Evolutionary conservation across 2,113 vertebrate genomes (phyloP).

Genomic region (Stigmatopora nigra): DNA sequence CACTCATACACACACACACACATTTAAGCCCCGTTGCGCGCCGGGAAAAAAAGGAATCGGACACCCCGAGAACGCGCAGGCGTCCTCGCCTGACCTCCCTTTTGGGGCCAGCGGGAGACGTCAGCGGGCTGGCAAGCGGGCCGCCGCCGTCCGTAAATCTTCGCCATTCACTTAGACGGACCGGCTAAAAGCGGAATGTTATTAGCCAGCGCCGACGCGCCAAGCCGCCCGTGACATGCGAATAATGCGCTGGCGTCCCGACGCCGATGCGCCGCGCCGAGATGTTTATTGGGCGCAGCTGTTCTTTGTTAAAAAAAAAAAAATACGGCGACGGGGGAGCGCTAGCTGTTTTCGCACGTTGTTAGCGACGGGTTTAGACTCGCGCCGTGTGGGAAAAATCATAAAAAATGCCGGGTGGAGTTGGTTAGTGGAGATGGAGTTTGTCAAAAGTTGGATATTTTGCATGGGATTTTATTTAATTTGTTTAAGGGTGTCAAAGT

Average conservation of each 20-base stretch:
- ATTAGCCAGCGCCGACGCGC: conserved; percentile 46
- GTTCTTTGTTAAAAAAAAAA: conserved; percentile 46
- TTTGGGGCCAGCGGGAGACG: conserved; percentile 45
- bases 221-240: conserved; percentile 62
- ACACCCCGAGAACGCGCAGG: conserved; percentile 17
- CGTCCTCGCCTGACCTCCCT: conserved; percentile 58
- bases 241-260: conserved; percentile 49
- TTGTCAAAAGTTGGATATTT: too few species aligned
- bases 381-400: neutral
- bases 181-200: conserved; percentile 41
- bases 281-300: conserved; percentile 59
- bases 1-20: conserved; percentile 42
- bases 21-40: conserved; percentile 20
- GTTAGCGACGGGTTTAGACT: conserved; percentile 17
- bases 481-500: too few species aligned
- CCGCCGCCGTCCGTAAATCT: conserved; percentile 23
- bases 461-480: too few species aligned
- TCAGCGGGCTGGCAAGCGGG: conserved; percentile 24
- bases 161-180: conserved; percentile 21
- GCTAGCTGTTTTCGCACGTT: conserved; percentile 38
- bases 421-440: too few species aligned
- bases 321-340: conserved; percentile 9
- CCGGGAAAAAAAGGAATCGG: conserved; percentile 32
- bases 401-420: neutral
- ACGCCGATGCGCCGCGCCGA: conserved; percentile 46